Conservation (phyloP, 2,113 vertebrate species). For the Brachirus orientalis region DNA sequence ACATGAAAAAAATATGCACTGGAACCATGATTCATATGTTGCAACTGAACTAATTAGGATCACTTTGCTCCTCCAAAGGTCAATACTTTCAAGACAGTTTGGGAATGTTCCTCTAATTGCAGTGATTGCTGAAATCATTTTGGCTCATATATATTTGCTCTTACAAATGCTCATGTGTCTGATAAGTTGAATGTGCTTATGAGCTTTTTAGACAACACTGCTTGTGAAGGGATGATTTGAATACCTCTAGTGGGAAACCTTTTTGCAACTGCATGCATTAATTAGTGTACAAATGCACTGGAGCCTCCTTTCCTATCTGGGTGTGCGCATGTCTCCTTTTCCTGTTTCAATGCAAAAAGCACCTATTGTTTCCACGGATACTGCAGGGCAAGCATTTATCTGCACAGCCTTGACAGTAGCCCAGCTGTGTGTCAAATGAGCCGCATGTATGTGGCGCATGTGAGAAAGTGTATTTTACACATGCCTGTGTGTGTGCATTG, state of each 20-base stretch:
- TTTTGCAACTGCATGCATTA: not conserved
- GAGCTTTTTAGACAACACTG: not conserved
- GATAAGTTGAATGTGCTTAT: too few species aligned
- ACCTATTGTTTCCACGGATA: conserved; percentile 7
- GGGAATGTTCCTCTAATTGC: not conserved
- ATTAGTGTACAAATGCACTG: not conserved
- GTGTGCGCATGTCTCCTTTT: not conserved
- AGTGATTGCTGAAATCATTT: not conserved
- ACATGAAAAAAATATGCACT: too few species aligned
- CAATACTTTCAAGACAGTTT: not conserved
- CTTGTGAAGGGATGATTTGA: too few species aligned
- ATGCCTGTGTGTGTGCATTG: not conserved
- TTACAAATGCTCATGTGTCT: too few species aligned
- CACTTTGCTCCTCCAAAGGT: conserved; percentile 1
- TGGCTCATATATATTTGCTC: not conserved
- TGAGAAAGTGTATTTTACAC: conserved; percentile 17
- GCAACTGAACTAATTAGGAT: not conserved
- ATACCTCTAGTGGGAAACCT: not conserved
- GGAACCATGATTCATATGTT: not conserved
- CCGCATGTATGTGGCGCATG: conserved; percentile 23
- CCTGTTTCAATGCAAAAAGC: not conserved
- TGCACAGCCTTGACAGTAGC: conserved; percentile 35
- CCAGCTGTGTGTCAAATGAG: conserved; percentile 63
- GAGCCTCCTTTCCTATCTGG: not conserved
- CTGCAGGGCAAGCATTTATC: conserved; percentile 57